Evolutionary conservation across 1,140 invertebrate species (phyloP).

Genomic region (Caenorhabditis latens): DNA sequence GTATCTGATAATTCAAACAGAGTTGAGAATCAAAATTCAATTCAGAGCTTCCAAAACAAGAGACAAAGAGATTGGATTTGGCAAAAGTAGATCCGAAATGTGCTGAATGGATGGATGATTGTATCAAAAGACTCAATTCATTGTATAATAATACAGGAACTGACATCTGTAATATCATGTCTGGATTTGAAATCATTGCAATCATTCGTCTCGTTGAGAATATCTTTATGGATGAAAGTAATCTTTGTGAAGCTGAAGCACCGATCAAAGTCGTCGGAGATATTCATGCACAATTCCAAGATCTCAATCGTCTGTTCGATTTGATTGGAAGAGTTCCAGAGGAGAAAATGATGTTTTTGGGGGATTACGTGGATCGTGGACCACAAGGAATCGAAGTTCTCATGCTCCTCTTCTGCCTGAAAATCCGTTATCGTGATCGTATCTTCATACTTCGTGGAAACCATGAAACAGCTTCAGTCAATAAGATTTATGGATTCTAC

Average conservation of each 20-base stretch:
- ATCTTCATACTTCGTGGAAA: slow-evolving; percentile 83
- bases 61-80: background rate
- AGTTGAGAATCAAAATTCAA: background rate
- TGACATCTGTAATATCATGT: slow-evolving; percentile 56
- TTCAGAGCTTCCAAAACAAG: background rate
- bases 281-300: slow-evolving; percentile 81
- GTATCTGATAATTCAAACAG: background rate
- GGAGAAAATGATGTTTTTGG: slow-evolving; percentile 82
- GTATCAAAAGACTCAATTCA: slow-evolving; percentile 44
- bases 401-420: slow-evolving; percentile 77
- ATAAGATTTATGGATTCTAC: slow-evolving; percentile 81
- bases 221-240: slow-evolving; percentile 60
- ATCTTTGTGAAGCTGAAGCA: slow-evolving; percentile 61
- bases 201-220: slow-evolving; percentile 49
- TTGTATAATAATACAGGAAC: slow-evolving; percentile 37
- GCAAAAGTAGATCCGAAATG: slow-evolving; percentile 34
- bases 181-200: slow-evolving; percentile 60
- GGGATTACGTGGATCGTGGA: slow-evolving; percentile 90
- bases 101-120: slow-evolving; percentile 44
- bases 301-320: slow-evolving; percentile 80
- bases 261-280: slow-evolving; percentile 80
- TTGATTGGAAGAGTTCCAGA: slow-evolving; percentile 79
- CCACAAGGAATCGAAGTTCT: slow-evolving; percentile 84
- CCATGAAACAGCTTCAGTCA: slow-evolving; percentile 83
- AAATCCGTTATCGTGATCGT: slow-evolving; percentile 81